phyloP scores from a whole-genome alignment of 92 coral and sea anemone species.

The Heliopora coerulea region DNA sequence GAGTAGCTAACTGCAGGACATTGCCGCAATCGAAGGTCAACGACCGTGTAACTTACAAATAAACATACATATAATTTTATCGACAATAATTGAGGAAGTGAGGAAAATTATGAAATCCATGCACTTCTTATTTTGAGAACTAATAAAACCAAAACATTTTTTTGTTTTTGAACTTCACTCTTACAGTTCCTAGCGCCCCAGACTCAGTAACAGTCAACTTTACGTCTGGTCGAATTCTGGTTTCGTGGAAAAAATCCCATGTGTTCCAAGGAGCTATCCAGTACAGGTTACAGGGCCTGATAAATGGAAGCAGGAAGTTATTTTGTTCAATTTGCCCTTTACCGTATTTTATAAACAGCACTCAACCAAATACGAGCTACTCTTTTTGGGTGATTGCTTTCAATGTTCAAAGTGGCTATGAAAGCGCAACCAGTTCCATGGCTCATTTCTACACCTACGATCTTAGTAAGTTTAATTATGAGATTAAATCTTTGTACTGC shows the following conservation, averaged over 20 bases:
- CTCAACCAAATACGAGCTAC: slow-evolving; percentile 41
- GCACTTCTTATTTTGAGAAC: no score
- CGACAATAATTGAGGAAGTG: no score
- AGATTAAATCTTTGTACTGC: no score
- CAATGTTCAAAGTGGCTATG: slow-evolving; percentile 36
- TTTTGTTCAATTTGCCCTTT: slow-evolving; percentile 18
- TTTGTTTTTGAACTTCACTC: not conserved
- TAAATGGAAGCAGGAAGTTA: not conserved
- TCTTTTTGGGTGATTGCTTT: slow-evolving; percentile 48
- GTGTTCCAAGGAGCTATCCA: slow-evolving; percentile 6
- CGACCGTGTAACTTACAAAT: no score
- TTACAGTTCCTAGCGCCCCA: slow-evolving; percentile 3
- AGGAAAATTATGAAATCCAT: no score
- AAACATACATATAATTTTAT: no score
- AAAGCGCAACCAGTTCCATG: slow-evolving; percentile 4
- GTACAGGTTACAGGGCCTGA: slow-evolving; percentile 4
- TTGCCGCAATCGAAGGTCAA: no score
- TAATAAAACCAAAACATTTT: no score
- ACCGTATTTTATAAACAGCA: not conserved
- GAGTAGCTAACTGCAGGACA: no score
- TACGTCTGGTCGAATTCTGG: not conserved
- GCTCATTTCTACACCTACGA: slow-evolving; percentile 1
- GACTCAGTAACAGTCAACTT: not conserved
- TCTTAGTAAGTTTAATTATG: slow-evolving; percentile 20
- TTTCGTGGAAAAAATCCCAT: slow-evolving; percentile 3